Base-by-base conservation (phyloP, 2,888 invertebrate species). In the Ochropleura leucogaster region DNA sequence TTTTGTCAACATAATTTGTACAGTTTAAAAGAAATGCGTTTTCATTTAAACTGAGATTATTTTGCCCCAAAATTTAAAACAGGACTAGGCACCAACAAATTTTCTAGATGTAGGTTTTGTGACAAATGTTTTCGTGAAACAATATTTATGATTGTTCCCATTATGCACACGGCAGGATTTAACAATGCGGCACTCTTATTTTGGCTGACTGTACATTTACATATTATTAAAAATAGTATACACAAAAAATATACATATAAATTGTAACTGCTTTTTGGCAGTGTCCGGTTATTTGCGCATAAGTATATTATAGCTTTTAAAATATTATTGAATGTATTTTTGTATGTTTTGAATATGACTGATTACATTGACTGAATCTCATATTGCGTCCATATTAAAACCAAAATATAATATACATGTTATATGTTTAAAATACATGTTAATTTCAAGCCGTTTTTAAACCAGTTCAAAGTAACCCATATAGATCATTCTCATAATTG, bases 331-430 rank as follows among this genome's bases (percentile, higher is more conserved):
- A 14, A 20, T 20, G 10, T 5, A 30, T 57, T 71, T 42, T 49
- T 62, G 9, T 60, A 64, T 47, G 20, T 16, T 76, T 55, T 55
- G n/a, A 42, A 53, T 60, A 65, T 16, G 77, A 77, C 77, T 82
- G 76, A 75, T 20, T 10, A 1, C 4, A 57, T 49, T 70, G 79
- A 82, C 79, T 79, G 84, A 80, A 63, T 73, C 47, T 73, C 44
- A 62, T 53, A 40, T 79, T 83, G 57, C 73, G 84, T 80, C 84
- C 73, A 62, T 79, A 16, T 53, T 18, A 44, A 53, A 49, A 72
- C 42, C 47, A 73, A 72, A 53, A 59, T 68, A 51, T 40, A 55
- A 77, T 3, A 30, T 57, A 44, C 42, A n/a, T 40, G 42, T 30
- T n/a, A 3, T 4, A 75, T 76, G 12, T 7, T 18, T 30, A 67